A percentile compares a stretch with the other conserved stretches of the same genome.
These are phyloP conservation scores for Phaethornis superciliosus DNA, from an alignment of 2,113 vertebrate genomes.

Conservation along the genomic window DNA sequence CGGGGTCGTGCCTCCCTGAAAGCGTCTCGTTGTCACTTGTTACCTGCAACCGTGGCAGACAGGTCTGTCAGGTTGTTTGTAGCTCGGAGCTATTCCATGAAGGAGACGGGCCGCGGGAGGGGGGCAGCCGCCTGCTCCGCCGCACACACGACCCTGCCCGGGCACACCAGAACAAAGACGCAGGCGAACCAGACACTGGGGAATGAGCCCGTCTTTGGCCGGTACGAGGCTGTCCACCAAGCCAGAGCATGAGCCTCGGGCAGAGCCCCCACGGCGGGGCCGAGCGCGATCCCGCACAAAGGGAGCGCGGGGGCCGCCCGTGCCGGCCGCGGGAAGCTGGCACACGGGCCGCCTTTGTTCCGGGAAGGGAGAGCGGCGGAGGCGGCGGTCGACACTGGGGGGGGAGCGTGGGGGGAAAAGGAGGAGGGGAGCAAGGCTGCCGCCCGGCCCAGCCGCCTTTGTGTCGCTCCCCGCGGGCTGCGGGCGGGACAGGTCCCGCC, in stretches of 20 bases:
- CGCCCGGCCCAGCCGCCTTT: neutral
- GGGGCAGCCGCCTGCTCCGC: neutral
- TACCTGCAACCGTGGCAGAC: neutral
- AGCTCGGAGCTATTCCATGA: neutral
- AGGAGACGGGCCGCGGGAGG: neutral
- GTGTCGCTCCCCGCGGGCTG: neutral
- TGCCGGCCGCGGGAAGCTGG: neutral
- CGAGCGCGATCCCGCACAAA: neutral
- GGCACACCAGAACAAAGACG: slow-evolving; percentile 39
- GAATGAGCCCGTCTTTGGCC: fast-evolving
- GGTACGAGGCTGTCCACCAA: too few relatives aligned
- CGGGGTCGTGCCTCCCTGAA: neutral
- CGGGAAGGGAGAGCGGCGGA: neutral
- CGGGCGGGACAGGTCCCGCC: neutral
- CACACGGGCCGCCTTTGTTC: slow-evolving; percentile 19
- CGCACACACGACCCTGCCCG: neutral
- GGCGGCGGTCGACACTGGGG: neutral
- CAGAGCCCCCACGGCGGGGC: neutral
- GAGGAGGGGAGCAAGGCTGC: neutral
- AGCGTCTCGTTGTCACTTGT: neutral
- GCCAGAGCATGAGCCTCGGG: neutral
- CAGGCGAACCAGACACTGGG: neutral
- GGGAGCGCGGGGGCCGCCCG: neutral
- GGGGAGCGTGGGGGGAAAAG: too few relatives aligned
- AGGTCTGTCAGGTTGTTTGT: neutral